Base-by-base conservation (phyloP, 2,888 invertebrate species). In the Choreutis nemorana region DNA sequence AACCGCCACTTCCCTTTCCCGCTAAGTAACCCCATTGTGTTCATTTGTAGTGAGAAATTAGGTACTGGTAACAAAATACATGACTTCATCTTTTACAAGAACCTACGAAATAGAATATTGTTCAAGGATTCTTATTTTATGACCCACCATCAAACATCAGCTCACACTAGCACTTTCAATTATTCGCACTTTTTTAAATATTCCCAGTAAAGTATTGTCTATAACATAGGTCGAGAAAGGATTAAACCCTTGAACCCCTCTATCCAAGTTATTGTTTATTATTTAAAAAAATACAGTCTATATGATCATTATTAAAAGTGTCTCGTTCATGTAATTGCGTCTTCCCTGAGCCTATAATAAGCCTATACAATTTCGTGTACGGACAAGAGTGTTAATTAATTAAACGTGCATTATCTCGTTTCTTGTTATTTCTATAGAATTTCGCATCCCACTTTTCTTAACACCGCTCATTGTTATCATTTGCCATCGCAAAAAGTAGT, bases 401-500 rank as follows among this genome's bases (percentile, higher is more conserved):
- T 64, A 61, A 56, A 44, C 36, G 41, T 37, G 39, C 46, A 55
- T 57, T 58, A 66, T 61, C 59, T 54, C 45, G 44, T 44, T 50
- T 51, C 55, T 59, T 47, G 52, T 53, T 60, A 59, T 62, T 56
- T 55, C 45, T 39, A 45, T 45, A 53, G 61, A 57, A 64, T 60
- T 59, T 57, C 60, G 53, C 61, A 55, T 57, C 58, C 48, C 49
- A 50, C 50, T 56, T 53, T 57, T 59, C 57, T 56, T 54, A 56
- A 62, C 67, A 61, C 67, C 64, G 64, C 57, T 56, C 63, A 59
- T 66, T 64, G 65, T 70, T 72, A 78, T 78, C 77, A 70, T 50
- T 66, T 60, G 60, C 40, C 53, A 77, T 78, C 77, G 62, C 73
- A 78, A 77, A 77, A 77, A 77, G 59, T 55, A 48, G 53, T 52